Evolutionary conservation across 2,113 vertebrate genomes (phyloP), one percentile per base, ranked within the genome.

Genomic region (Cavia aperea): DNA sequence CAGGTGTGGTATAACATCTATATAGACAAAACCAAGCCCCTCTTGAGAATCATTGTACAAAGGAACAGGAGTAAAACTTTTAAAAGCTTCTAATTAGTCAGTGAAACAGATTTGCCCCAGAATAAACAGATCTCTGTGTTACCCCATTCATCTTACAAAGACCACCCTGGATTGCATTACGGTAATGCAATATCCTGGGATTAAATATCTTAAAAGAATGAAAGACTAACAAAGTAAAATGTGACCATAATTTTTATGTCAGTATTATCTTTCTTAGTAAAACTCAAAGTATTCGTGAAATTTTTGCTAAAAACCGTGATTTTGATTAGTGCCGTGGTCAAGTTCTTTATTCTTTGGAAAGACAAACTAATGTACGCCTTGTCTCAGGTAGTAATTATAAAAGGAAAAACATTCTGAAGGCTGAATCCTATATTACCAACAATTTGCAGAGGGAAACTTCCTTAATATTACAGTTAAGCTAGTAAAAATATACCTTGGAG

Each of bases 21-120:
- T 94, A 11, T 77, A 96, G 97, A 96, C 90, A 96, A 96, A 97
- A 94, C 24, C 78, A 96, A 49, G 95, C 86, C 83, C 92, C 86
- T 91, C 60, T 79, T 89, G 90, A 94, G 58, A 36, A 75, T 79
- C 88, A 91, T 82, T 94, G 92, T 91, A 95, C 95, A 96, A 97
- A 96, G 93, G 94, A 97, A 89, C 86, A 94, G 78, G 75, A 96
- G 58, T 95, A 96, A 96, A 96, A 97, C 94, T 94, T 97, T 97
- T 96, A 96, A 97, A 97, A 95, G 92, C 92, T 95, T 97, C 95
- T 97, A 96, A 97, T 98, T 97, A 97, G 96, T 97, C 93, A 92
- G 51, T 60, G 79, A 97, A 97, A 96, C 95, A 97, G 95, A 96
- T 97, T 97, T 97, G 94, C 94, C 68, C 73, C 66, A 96, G 97